Percentiles rank a stretch among this genome's conserved stretches.
Evolutionary conservation across 2,797 vertebrate species (phyloP).

Genomic region (Tadarida brasiliensis): DNA sequence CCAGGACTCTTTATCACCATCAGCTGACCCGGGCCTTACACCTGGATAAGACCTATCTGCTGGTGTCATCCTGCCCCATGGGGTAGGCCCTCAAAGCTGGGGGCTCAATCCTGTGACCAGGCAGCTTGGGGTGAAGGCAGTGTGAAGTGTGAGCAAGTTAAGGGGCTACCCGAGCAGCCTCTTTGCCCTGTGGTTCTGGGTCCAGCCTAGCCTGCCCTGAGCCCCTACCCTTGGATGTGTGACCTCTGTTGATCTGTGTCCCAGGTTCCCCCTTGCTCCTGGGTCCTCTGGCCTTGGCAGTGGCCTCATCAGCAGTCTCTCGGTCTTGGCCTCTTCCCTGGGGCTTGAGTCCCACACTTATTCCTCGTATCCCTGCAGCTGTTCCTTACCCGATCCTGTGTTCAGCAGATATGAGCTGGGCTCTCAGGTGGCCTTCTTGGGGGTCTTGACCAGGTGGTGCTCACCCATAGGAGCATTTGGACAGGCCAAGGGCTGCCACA

Average conservation of each 20-base stretch:
- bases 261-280: background rate
- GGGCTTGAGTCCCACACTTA: background rate
- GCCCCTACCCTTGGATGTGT: background rate
- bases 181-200: background rate
- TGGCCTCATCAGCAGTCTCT: background rate
- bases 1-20: background rate
- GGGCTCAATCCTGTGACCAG: background rate
- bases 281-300: background rate
- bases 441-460: background rate
- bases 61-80: background rate
- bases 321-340: background rate
- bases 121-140: background rate
- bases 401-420: background rate
- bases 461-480: background rate
- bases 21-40: background rate
- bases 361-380: background rate
- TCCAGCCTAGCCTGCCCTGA: background rate
- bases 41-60: background rate
- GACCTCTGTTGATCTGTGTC: background rate
- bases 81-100: background rate
- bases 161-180: background rate
- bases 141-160: background rate
- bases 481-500: background rate
- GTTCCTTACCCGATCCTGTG: background rate
- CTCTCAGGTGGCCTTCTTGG: background rate